These are phyloP conservation scores for Polypterus senegalus DNA, from an alignment of 2,113 vertebrate species.

Conservation along the genomic window DNA sequence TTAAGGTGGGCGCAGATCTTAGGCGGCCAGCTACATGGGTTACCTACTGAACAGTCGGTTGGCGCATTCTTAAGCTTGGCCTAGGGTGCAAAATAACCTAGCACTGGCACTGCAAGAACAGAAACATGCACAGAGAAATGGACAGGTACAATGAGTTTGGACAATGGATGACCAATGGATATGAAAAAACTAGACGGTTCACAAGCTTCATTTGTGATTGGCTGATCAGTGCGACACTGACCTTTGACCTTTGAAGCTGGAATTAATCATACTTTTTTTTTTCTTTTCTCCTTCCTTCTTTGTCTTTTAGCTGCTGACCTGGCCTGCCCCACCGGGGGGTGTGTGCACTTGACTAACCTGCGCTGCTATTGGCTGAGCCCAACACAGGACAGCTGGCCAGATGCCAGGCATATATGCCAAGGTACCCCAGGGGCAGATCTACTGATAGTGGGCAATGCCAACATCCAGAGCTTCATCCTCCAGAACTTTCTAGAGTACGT, in stretches of 20 bases:
- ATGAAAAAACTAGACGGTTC: not conserved
- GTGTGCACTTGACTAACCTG: constrained; percentile 29
- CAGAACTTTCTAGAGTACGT: constrained; percentile 40
- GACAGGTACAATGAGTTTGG: not conserved
- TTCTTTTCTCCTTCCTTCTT: not conserved
- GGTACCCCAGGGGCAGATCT: constrained; percentile 29
- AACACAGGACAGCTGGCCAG: constrained; percentile 29
- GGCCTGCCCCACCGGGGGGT: constrained; percentile 38
- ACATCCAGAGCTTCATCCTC: constrained; percentile 40
- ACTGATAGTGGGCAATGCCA: constrained; percentile 27
- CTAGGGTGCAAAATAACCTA: no score
- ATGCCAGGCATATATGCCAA: constrained; percentile 32
- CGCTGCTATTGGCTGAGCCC: constrained; percentile 51
- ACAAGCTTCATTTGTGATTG: not conserved
- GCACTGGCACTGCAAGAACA: not conserved
- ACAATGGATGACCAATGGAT: not conserved
- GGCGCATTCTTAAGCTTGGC: no score
- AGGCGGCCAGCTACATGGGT: no score
- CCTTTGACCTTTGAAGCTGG: not conserved
- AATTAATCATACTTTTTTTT: not conserved
- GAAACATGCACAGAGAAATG: not conserved
- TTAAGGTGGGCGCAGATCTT: no score
- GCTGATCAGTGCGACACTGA: not conserved
- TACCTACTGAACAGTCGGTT: no score
- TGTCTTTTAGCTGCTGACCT: constrained; percentile 23